These are phyloP conservation scores for Temnothorax rugatulus DNA, from an alignment of 2,888 invertebrate genomes.

Conservation along the genomic window DNA sequence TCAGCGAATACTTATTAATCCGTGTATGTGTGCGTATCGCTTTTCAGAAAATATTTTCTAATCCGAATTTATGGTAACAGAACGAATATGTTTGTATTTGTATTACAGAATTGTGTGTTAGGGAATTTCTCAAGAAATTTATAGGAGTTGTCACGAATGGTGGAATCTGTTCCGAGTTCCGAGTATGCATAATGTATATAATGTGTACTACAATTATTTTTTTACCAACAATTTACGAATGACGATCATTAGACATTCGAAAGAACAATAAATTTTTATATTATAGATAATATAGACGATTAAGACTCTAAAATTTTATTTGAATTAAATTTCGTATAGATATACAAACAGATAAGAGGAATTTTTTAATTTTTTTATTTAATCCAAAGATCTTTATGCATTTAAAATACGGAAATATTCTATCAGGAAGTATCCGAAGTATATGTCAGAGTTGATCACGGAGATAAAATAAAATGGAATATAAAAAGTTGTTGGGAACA, in stretches of 20 bases:
- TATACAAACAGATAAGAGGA: too few relatives aligned
- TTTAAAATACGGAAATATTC: too few relatives aligned
- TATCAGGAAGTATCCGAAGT: too few relatives aligned
- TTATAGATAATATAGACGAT: too few relatives aligned
- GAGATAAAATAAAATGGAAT: background rate
- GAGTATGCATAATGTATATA: background rate
- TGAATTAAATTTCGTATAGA: too few relatives aligned
- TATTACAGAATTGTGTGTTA: background rate
- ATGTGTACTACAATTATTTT: background rate
- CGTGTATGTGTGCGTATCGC: background rate
- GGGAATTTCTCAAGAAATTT: background rate
- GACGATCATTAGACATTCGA: background rate
- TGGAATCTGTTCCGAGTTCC: background rate
- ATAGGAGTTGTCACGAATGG: background rate
- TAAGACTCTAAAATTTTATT: too few relatives aligned
- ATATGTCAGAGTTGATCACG: background rate
- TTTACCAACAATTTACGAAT: background rate
- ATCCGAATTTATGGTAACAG: background rate
- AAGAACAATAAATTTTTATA: too few relatives aligned
- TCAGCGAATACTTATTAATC: background rate
- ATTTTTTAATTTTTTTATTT: too few relatives aligned
- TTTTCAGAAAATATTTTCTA: constrained; percentile 4
- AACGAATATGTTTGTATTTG: background rate
- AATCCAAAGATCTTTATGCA: too few relatives aligned
- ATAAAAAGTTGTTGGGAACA: background rate